These are phyloP conservation scores for Yponomeuta cagnagella DNA, from an alignment of 2,888 invertebrate genomes.

Conservation along the genomic window DNA sequence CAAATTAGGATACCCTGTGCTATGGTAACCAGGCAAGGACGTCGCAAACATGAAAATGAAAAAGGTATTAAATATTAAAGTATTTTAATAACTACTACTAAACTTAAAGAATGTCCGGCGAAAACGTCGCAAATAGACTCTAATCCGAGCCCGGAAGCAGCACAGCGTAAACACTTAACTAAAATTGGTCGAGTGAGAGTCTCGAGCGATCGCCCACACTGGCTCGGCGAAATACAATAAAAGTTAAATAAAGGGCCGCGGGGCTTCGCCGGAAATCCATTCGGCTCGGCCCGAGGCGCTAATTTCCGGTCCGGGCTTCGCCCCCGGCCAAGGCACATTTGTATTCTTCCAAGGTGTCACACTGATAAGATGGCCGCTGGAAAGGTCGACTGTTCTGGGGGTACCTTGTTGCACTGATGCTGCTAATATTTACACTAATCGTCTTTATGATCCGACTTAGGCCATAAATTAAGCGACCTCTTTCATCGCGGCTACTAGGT, in stretches of 20 bases:
- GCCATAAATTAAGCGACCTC: too few species aligned
- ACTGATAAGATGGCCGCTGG: not conserved
- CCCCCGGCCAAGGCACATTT: not conserved
- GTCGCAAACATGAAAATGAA: too few species aligned
- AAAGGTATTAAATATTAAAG: too few species aligned
- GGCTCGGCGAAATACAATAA: conserved; percentile 32
- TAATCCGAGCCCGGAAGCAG: conserved; percentile 3
- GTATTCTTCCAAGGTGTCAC: conserved; percentile 2
- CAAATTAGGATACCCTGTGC: too few species aligned
- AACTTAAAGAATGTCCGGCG: not conserved
- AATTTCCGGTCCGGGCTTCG: conserved; percentile 39
- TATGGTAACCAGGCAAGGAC: too few species aligned
- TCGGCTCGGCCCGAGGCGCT: conserved; percentile 41
- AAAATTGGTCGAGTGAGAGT: conserved; percentile 13
- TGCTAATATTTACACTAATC: not conserved
- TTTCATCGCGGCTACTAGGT: too few species aligned
- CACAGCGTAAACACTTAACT: conserved; percentile 9
- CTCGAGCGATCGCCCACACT: conserved; percentile 22
- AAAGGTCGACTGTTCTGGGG: not conserved
- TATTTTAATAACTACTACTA: too few species aligned
- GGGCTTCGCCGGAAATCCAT: conserved; percentile 43
- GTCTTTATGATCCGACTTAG: too few species aligned
- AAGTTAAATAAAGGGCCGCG: conserved; percentile 35
- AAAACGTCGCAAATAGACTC: not conserved
- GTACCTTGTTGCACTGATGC: not conserved